Base-by-base conservation (phyloP, 2,888 invertebrate species). In the Apotomis turbidana region DNA sequence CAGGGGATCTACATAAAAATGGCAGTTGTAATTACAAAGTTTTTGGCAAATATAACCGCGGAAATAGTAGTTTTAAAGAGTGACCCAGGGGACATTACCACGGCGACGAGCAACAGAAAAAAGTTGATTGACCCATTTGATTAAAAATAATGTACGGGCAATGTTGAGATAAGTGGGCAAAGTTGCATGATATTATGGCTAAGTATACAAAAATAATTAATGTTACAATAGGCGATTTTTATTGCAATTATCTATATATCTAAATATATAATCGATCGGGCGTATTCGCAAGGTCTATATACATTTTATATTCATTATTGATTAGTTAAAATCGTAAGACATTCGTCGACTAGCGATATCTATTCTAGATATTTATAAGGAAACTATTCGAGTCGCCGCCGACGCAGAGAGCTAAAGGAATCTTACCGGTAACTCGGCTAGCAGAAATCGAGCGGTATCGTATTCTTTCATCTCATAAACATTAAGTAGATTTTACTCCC, bases 281-380 rank as follows among this genome's bases (percentile, higher is more conserved):
- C 54, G 38, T 55, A 12, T n/a, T n/a, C 62, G 49, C 38, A 41
- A 12, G n/a, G 51, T 13, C 10, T 44, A 5, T 38, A 63, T 57
- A 15, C 13, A 10, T 49, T 49, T 12, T 13, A 13, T 10, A 38
- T 15, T 8, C 6, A 41, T 10, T 38, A 55, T 49, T 36, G 2
- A 54, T 8, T 36, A 58, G 52, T 36, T 51, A 46, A 60, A 70
- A 70, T 64, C 51, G 15, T 69, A 69, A 69, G 49, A 66, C 59
- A 58, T 13, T 54, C 51, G 54, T 55, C 49, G 70, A 66, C 59
- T 71, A 71, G 64, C 64, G 54, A 54, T 64, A 67, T 71, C 66
- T 71, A 71, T 57, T 71, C 71, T 71, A 71, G 71, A 27, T 66
- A 64, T 71, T 71, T 54, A 66, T 70, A 49, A 52, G 52, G 27